Base-by-base conservation (phyloP, 1,140 invertebrate species). In the Bombus fervidus region DNA sequence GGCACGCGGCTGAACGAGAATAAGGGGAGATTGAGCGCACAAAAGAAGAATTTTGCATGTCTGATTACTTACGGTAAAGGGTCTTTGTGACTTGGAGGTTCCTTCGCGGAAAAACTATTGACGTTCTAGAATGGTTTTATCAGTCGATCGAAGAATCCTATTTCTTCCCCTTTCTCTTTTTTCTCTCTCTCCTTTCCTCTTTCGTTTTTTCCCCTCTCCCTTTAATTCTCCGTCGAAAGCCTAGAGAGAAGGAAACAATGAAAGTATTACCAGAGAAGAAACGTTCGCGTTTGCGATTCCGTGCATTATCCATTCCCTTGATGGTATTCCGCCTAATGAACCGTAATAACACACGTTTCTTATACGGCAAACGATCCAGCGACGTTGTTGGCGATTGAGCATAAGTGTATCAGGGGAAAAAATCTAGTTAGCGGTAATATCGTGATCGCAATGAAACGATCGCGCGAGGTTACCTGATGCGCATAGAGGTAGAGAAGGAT, bases 41-140 rank as follows among this genome's bases (percentile, higher is more conserved):
- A 91, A 91, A 91, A 91, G 89, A 73, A 91, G 89, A 87, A 90
- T 91, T 91, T 91, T 91, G 89, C 89, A 91, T 91, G 89, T 91
- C 89, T 91, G 89, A 91, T 91, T 91, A 91, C 89, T 91, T 90
- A 90, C 81, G 89, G 81, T 81, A 88, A 71, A 90, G 84, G 73
- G 77, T 77, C 85, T 89, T 90, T 90, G 89, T 90, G 87, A 88
- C 78, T 88, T 57, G 62, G 39, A 90, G 82, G 83, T 88, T 90
- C 76, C 79, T 86, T 81, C 64, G 80, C 59, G 75, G 86, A 90
- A 87, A 85, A 90, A 90, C 82, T 85, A 89, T 90, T 90, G 83
- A 79, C 73, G 72, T 90, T 82, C 47, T 59, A 57, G 81, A 80
- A 85, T 78, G 62, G 57, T 81, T 89, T 86, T 86, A 81, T 88